phyloP scores from a whole-genome alignment of 2,888 invertebrate genomes.

The Panzeria rudis region DNA sequence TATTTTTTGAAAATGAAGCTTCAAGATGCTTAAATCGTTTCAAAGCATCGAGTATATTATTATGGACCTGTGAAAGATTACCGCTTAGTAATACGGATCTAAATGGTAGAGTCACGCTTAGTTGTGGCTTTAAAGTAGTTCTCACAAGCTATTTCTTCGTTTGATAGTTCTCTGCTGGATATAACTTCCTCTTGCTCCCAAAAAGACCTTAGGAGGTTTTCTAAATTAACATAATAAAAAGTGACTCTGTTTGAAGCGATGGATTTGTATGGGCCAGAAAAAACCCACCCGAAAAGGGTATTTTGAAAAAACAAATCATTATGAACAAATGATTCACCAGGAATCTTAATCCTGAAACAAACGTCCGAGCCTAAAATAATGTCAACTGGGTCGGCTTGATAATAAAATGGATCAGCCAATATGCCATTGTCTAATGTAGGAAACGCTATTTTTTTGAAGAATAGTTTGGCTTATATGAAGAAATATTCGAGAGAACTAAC shows the following conservation, averaged over 20 bases:
- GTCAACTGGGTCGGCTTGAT: constrained; percentile 25
- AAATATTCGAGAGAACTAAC: constrained; percentile 26
- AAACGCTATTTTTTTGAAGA: constrained; percentile 9
- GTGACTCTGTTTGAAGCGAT: not conserved
- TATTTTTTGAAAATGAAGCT: constrained; percentile 41
- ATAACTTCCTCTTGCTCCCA: constrained; percentile 30
- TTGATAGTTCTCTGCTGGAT: constrained; percentile 9
- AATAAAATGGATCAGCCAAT: constrained; percentile 14
- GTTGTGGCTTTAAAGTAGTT: constrained; percentile 22
- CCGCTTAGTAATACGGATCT: constrained; percentile 15
- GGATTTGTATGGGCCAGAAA: not conserved
- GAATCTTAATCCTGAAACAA: constrained; percentile 19
- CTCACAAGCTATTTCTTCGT: constrained; percentile 25
- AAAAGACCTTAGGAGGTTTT: not conserved
- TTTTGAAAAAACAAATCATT: not conserved
- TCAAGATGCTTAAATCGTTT: constrained; percentile 56
- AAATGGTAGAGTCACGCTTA: constrained; percentile 14
- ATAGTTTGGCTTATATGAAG: constrained; percentile 8
- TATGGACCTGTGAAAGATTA: constrained; percentile 31
- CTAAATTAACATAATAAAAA: not conserved
- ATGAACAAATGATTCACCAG: constrained; percentile 5
- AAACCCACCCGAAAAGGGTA: not conserved
- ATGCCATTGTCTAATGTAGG: constrained; percentile 4
- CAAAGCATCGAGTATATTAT: constrained; percentile 46
- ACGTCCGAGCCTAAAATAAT: constrained; percentile 37